Percentiles rank a stretch among this genome's conserved stretches.
Conservation (phyloP, 2,888 invertebrate genomes). For the Clivina fossor region DNA sequence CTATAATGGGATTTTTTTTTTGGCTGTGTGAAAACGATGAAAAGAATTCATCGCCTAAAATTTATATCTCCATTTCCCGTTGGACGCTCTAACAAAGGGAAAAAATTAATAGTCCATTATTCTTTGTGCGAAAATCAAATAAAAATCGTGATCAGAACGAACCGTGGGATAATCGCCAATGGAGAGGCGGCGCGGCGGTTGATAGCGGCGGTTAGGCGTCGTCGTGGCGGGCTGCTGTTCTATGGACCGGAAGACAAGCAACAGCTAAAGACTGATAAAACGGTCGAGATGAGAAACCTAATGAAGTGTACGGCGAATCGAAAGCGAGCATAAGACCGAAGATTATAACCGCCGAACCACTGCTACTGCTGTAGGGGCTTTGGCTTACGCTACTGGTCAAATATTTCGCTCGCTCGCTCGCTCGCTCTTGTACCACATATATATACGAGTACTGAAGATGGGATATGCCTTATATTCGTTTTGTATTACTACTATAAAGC, state of each 20-base stretch:
- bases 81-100: slow-evolving; percentile 27
- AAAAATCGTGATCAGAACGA: slow-evolving; percentile 42
- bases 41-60: slow-evolving; percentile 29
- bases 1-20: slow-evolving; percentile 26
- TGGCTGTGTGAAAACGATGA: slow-evolving; percentile 14
- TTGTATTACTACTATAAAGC: too few relatives aligned
- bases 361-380: too few relatives aligned
- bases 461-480: too few relatives aligned
- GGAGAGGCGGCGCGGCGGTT: not conserved
- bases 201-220: too few relatives aligned
- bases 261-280: slow-evolving; percentile 32
- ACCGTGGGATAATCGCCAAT: slow-evolving; percentile 17
- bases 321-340: slow-evolving; percentile 30
- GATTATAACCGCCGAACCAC: slow-evolving; percentile 19
- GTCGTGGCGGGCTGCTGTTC: slow-evolving; percentile 11
- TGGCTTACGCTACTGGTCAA: not conserved
- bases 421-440: too few relatives aligned
- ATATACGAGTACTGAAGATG: too few relatives aligned
- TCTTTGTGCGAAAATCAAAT: slow-evolving; percentile 43
- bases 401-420: too few relatives aligned
- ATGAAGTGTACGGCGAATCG: slow-evolving; percentile 30
- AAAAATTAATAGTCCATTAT: slow-evolving; percentile 44
- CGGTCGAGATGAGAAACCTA: slow-evolving; percentile 32
- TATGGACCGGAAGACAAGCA: slow-evolving; percentile 31
- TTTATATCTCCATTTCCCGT: slow-evolving; percentile 30